Evolutionary conservation across 2,888 invertebrate species (phyloP), one percentile per base, ranked within the genome.

Genomic region (Aleiodes alternator): DNA sequence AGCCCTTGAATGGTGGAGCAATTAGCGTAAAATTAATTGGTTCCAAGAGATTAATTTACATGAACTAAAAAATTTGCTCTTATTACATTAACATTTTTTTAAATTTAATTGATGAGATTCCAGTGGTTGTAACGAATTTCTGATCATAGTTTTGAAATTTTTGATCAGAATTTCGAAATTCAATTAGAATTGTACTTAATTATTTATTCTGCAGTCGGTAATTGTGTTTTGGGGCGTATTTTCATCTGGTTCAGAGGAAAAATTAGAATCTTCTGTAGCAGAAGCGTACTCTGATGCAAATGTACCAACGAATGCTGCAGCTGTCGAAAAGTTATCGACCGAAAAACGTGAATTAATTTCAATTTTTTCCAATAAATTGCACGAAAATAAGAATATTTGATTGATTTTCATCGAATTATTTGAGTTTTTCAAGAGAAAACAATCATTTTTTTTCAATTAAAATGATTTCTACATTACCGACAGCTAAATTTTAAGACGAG

Each of bases 1-100:
- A 55, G 11, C 8, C 14, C 55, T 55, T 55, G 16, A 64, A 64
- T 64, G n/a, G 7, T 14, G 43, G 43, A 43, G 43, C 48, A 64
- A 64, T 64, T 43, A 64, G 64, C 64, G 64, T 64, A 34, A 48
- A 64, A 64, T 64, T 64, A 64, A 64, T 64, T 64, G 64, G 48
- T 16, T 14, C 14, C n/a, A 38, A 16, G 43, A 43, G 48, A 64
- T 61, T 38, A 34, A 38, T 64, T 29, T 59, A 59, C 38, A 34
- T n/a, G 34, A 59, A 7, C 34, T 34, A n/a, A 59, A 59, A 59
- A 34, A 14, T 31, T 59, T 59, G 12, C 34, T 34, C 64, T 64
- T 34, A 43, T 48, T 64, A 64, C 16, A 64, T 34, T 12, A 31
- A 38, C 9, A 43, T 29, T 59, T 34, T 64, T 64, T 23, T n/a